Conservation (phyloP, 1,140 invertebrate genomes). For the Hestina assimilis region DNA sequence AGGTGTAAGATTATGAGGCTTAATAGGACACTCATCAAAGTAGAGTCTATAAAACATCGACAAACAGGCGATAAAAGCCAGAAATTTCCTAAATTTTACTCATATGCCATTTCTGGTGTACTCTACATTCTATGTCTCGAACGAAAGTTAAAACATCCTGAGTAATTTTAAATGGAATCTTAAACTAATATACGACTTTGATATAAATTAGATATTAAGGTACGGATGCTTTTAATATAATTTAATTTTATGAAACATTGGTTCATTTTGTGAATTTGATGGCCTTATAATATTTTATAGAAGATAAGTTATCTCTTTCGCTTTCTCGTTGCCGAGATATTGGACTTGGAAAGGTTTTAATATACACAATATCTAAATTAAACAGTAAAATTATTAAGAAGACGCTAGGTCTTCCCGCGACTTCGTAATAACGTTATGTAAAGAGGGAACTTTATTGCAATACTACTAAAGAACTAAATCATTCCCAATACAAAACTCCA, state of each 20-base stretch:
- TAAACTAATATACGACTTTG: slow-evolving; percentile 14
- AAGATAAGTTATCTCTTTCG: not conserved
- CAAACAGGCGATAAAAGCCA: no score
- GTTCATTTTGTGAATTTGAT: slow-evolving; percentile 5
- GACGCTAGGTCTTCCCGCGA: no score
- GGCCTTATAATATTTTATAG: slow-evolving; percentile 7
- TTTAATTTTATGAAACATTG: slow-evolving; percentile 12
- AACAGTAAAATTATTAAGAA: no score
- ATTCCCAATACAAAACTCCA: no score
- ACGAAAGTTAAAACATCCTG: slow-evolving; percentile 13
- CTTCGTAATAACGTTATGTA: no score
- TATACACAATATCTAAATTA: no score
- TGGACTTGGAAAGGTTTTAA: not conserved
- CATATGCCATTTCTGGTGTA: not conserved
- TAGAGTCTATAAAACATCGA: no score
- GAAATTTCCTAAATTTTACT: no score
- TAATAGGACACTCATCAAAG: no score
- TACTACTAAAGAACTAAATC: no score
- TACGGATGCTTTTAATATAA: slow-evolving; percentile 16
- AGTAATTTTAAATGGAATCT: slow-evolving; percentile 1
- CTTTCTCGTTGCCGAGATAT: not conserved
- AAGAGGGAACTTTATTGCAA: no score
- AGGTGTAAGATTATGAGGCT: no score
- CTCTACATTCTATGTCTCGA: not conserved
- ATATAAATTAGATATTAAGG: slow-evolving; percentile 21